These are phyloP conservation scores for Echinarachnius parma DNA, from an alignment of 53 echinoderm and acorn worm species.

Conservation along the genomic window DNA sequence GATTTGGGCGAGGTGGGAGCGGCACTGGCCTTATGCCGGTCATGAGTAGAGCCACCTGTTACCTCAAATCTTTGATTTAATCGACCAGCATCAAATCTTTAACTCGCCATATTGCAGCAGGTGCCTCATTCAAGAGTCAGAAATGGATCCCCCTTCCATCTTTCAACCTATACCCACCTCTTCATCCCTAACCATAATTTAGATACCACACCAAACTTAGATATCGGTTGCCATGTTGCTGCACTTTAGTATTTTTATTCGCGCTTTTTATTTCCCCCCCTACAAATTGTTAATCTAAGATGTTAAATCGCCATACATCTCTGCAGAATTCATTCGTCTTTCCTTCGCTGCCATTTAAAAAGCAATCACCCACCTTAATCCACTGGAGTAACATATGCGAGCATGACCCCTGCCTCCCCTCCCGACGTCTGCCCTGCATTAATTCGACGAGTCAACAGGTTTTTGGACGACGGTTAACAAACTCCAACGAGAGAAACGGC, in stretches of 20 bases:
- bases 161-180: slow-evolving; percentile 9
- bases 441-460: slow-evolving; percentile 26
- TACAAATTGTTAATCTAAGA: no score
- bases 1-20: slow-evolving; percentile 4
- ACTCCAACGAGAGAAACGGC: no score
- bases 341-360: slow-evolving; percentile 24
- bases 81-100: not conserved
- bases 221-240: no score
- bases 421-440: slow-evolving; percentile 9
- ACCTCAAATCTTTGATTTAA: slow-evolving; percentile 20
- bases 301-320: no score
- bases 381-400: slow-evolving; percentile 31
- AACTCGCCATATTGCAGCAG: slow-evolving; percentile 12
- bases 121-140: slow-evolving; percentile 38
- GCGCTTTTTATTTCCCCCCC: no score
- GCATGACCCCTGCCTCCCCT: not conserved
- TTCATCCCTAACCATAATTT: no score
- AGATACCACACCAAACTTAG: no score
- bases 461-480: slow-evolving; percentile 34
- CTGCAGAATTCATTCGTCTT: no score
- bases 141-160: slow-evolving; percentile 11
- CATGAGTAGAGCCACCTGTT: slow-evolving; percentile 33
- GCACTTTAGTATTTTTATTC: no score
- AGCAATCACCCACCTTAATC: slow-evolving; percentile 34
- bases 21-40: slow-evolving; percentile 22